These are phyloP conservation scores for Helarctos malayanus DNA, from an alignment of 2,797 vertebrate genomes.

Conservation along the genomic window DNA sequence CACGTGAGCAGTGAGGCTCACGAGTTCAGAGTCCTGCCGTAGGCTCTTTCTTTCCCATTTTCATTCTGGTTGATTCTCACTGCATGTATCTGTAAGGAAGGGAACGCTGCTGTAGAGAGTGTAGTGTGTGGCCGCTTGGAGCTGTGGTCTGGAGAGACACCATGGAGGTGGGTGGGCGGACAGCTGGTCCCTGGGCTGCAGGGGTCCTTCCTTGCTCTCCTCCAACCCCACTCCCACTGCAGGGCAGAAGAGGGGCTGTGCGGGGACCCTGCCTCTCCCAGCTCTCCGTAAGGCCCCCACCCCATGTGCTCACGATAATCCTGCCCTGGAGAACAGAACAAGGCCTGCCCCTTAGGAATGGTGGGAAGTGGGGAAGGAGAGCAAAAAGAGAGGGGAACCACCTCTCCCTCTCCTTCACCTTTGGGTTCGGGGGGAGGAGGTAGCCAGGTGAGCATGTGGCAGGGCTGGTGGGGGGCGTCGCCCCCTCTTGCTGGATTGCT, in stretches of 20 bases:
- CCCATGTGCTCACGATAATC: background rate
- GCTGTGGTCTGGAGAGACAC: background rate
- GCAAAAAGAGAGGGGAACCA: fast-evolving
- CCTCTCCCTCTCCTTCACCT: background rate
- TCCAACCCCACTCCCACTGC: background rate
- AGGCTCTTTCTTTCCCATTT: background rate
- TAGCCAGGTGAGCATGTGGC: background rate
- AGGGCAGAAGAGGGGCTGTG: background rate
- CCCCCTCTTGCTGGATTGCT: background rate
- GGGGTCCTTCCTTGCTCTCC: background rate
- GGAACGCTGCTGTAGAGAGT: background rate
- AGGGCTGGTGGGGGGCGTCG: background rate
- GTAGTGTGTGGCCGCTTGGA: background rate
- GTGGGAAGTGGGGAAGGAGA: background rate
- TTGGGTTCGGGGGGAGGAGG: too few relatives aligned
- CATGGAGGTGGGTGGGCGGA: background rate
- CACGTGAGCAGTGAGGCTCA: background rate
- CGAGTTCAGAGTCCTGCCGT: fast-evolving
- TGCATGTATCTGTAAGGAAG: background rate
- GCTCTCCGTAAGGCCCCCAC: background rate
- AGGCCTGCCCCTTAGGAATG: background rate
- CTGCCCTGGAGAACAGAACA: background rate
- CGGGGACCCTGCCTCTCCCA: background rate
- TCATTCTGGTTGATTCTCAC: background rate
- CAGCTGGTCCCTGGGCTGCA: too few relatives aligned